Evolutionary conservation across 2,113 vertebrate species (phyloP).

Genomic region (Cyanistes caeruleus): DNA sequence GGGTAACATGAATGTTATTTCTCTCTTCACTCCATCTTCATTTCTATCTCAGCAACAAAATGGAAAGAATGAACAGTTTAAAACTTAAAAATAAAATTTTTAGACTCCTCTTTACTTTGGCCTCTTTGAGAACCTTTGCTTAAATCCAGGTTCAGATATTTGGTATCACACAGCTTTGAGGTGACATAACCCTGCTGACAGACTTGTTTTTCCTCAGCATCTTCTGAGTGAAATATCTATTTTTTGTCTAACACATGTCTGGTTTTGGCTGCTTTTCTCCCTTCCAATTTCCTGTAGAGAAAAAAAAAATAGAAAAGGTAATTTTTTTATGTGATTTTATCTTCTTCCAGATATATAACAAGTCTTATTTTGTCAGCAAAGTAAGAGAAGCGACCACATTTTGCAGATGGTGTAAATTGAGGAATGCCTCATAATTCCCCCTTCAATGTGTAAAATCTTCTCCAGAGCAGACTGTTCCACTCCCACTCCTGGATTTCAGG

Average conservation of each 20-base stretch:
- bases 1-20: not conserved
- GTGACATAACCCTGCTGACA: not conserved
- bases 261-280: not conserved
- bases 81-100: not conserved
- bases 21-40: not conserved
- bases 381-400: not conserved
- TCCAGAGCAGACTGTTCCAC: slow-evolving; percentile 38
- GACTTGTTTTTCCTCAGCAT: not conserved
- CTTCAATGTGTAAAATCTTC: not conserved
- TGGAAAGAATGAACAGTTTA: not conserved
- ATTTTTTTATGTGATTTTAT: not conserved
- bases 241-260: not conserved
- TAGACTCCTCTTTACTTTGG: not conserved
- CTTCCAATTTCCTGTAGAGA: not conserved
- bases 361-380: slow-evolving; percentile 38
- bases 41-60: not conserved
- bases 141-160: not conserved
- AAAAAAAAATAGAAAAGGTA: not conserved
- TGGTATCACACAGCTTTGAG: not conserved
- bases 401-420: slow-evolving; percentile 54
- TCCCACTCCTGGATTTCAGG: slow-evolving; percentile 42
- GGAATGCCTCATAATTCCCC: slow-evolving; percentile 38
- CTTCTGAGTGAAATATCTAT: not conserved
- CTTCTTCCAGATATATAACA: not conserved
- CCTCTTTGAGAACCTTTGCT: not conserved